phyloP scores from a whole-genome alignment of 2,888 invertebrate species.

The Caenorhabditis doughertyi region DNA sequence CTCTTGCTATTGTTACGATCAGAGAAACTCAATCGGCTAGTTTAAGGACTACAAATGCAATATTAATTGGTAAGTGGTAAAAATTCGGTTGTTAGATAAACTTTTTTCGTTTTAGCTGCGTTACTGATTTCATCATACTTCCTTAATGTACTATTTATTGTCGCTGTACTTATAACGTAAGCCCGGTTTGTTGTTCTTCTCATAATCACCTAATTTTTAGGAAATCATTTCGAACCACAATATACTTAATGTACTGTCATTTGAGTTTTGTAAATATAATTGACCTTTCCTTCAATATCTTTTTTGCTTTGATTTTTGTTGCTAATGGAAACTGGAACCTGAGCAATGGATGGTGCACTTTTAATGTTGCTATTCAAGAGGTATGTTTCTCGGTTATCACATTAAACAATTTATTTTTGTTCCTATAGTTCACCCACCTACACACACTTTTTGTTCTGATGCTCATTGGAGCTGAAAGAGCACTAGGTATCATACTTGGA shows the following conservation, averaged over 20 bases:
- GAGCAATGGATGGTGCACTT: constrained; percentile 74
- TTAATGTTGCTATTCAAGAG: constrained; percentile 79
- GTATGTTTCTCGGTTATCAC: constrained; percentile 50
- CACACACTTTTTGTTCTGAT: constrained; percentile 76
- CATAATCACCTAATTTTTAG: constrained; percentile 15
- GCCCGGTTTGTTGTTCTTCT: no score
- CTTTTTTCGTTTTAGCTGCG: constrained; percentile 56
- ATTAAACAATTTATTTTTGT: background rate
- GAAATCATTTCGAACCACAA: constrained; percentile 55
- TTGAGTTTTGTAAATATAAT: constrained; percentile 64
- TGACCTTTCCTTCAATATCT: constrained; percentile 71
- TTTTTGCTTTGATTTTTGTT: constrained; percentile 76
- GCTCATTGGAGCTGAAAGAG: constrained; percentile 78
- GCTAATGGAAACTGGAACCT: constrained; percentile 78
- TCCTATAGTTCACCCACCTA: constrained; percentile 75
- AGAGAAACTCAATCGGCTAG: constrained; percentile 74
- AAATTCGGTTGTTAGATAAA: background rate
- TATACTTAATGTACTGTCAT: constrained; percentile 67
- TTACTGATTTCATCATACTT: constrained; percentile 75
- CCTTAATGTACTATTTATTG: constrained; percentile 73
- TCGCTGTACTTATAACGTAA: constrained; percentile 76
- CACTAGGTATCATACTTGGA: constrained; percentile 69
- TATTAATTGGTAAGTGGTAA: constrained; percentile 64
- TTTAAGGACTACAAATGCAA: constrained; percentile 70
- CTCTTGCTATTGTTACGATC: constrained; percentile 75